These are phyloP conservation scores for Tenthredo amoena DNA, from an alignment of 2,888 invertebrate species.

Conservation along the genomic window DNA sequence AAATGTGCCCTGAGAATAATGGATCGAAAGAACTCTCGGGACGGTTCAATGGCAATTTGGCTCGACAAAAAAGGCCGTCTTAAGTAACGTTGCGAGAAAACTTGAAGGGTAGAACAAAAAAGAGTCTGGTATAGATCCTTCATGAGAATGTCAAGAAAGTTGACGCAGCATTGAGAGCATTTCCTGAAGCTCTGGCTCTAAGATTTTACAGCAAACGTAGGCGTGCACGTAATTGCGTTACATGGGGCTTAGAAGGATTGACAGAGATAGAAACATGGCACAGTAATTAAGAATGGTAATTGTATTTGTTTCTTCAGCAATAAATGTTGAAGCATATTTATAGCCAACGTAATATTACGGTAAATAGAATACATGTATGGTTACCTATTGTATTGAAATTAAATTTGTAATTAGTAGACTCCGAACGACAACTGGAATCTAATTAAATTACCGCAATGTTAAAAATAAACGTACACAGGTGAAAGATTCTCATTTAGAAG, in stretches of 20 bases:
- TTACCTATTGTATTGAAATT: constrained; percentile 20
- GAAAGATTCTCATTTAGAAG: background rate
- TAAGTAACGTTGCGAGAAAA: background rate
- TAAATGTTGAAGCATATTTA: constrained; percentile 8
- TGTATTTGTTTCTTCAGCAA: constrained; percentile 35
- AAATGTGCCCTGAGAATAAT: background rate
- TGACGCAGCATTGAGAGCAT: constrained; percentile 14
- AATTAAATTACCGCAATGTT: background rate
- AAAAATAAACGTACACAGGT: background rate
- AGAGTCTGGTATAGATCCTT: background rate
- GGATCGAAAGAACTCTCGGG: background rate
- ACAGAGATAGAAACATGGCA: constrained; percentile 7
- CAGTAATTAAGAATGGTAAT: constrained; percentile 45
- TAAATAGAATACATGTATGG: background rate
- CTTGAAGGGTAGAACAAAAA: background rate
- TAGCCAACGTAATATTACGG: constrained; percentile 5
- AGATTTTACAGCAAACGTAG: constrained; percentile 18
- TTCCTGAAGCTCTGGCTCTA: background rate
- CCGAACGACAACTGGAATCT: background rate
- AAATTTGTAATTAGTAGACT: constrained; percentile 16
- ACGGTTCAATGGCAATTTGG: constrained; percentile 5
- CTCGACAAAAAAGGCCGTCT: background rate
- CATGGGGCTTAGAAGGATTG: constrained; percentile 9
- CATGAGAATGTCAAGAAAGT: background rate
- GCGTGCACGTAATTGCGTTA: constrained; percentile 36